Base-by-base conservation (phyloP, 1,140 invertebrate genomes). In the Lucilia sericata region DNA sequence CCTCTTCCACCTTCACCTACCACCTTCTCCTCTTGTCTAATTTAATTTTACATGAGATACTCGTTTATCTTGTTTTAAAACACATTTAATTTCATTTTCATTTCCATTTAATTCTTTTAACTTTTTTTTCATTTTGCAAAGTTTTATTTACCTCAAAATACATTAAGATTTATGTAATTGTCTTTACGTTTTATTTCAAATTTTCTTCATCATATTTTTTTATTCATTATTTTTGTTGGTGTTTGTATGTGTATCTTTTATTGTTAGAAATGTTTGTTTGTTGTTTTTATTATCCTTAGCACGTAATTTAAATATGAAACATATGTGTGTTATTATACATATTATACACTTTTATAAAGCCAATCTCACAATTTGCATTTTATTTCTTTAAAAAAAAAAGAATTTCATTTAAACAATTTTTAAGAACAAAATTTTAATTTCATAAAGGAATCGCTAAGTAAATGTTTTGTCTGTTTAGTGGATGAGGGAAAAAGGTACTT, bases 281-380 rank as follows among this genome's bases (percentile, higher is more conserved):
- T 55, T 55, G 17, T 55, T 70, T 70, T 70, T 70, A 70, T 70
- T 70, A 70, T 70, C 65, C 65, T 70, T 70, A 70, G 65, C 65
- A 70, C 65, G 65, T 70, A 70, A 70, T 70, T 70, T 70, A 70
- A 70, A 70, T 70, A 70, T 70, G 65, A 70, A 70, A 70, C 65
- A 70, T 70, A 70, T 70, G 65, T 21, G 65, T 70, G n/a, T 60
- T 60, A 21, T 70, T 70, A 21, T 70, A n/a, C n/a, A n/a, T n/a
- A 12, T 25, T 70, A 10, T 30, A 30, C 25, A 2, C 25, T 25
- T 70, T 70, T 19, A 42, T 42, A 70, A 70, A 70, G 65, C 65
- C 65, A 70, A 70, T 70, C n/a, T 70, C 2, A 70, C 65, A 70
- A 70, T 70, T 70, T 70, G 65, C 65, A 25, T 25, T 70, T 70